Evolutionary conservation across 1,140 invertebrate species (phyloP), one percentile per base, ranked within the genome.

Genomic region (Eueides isabella): DNA sequence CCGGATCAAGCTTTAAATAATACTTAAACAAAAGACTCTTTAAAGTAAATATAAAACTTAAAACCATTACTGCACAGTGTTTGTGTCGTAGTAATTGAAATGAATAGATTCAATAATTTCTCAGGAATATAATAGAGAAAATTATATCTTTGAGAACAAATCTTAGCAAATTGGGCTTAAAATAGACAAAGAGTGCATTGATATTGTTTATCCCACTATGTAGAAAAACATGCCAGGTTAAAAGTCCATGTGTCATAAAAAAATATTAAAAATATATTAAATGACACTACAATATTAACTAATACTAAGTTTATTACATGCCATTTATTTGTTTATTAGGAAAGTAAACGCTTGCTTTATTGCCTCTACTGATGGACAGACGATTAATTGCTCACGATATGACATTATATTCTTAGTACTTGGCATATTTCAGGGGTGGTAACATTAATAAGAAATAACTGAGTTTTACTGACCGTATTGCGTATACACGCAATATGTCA

Each of bases 311-410:
- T 55, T 26, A 19, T 26, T 23, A 55, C 6, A 12, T 1, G 9
- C 48, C 9, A 26, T 55, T 12, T 23, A 11, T 33, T 19, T 65
- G 11, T 69, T 69, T 69, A 65, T 72, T 72, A 65, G 62, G 33
- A 55, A 48, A 65, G 62, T 65, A 72, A 48, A 64, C 62, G 31
- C 65, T 48, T 30, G 38, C 69, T 75, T 67, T 66, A 70, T 75
- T 26, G 62, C 62, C 33, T 65, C 67, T n/a, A 48, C 61, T 75
- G 67, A 75, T 69, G 67, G 62, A 62, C 31, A n/a, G 38, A 31
- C 35, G 67, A 67, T 70, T 75, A 70, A 75, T 75, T 70, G 73
- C 73, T 41, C 12, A 41, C 44, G 63, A 75, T 67, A 73, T 69
- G 67, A 48, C 62, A 31, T 35, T 62, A 75, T 63, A 14, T 19